Evolutionary conservation across 2,113 vertebrate species (phyloP), one percentile per base, ranked within the genome.

Genomic region (Rhombomys opimus): DNA sequence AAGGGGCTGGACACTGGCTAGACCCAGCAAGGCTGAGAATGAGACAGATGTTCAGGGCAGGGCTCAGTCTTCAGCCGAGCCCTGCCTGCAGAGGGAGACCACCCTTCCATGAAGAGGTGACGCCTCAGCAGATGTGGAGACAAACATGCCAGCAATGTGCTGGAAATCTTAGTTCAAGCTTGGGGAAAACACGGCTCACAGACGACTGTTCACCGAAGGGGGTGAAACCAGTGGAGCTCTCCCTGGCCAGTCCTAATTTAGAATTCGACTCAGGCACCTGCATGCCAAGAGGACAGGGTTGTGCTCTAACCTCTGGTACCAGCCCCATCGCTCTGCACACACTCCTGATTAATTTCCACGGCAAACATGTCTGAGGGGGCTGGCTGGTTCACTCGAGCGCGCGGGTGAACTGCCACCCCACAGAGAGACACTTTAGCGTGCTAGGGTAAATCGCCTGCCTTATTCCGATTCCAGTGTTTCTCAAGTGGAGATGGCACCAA

Each of bases 391-490:
- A 87, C 82, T 54, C 70, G 1, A 38, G 12, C 59, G 91, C 70
- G 77, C 89, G 25, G 15, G 73, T 27, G 77, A 92, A 68, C 57
- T 14, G 95, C 78, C 72, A 23, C 13, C 78, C 93, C 54, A 9
- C 59, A n/a, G 77, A 91, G 15, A 38, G 35, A 50, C 13, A 20
- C 82, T 95, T 77, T 0, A 77, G 76, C 78, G 38, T 50, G 41
- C 63, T 1, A 46, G 87, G 80, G 63, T 38, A 61, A 80, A 86
- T 63, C 50, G 20, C 57, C 38, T 61, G 5, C 35, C 67, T 95
- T 72, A 54, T 52, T 94, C 50, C 72, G 91, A 93, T 76, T 89
- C 68, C 70, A 38, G 81, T 78, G 67, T 81, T 91, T 77, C 91
- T 84, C 80, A n/a, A 72, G 86, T 18, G 12, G 72, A 87, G 90